A percentile compares a stretch with the other conserved stretches of the same genome.
Evolutionary conservation across 1,140 invertebrate species (phyloP).

Genomic region (Heliothis subflexa): DNA sequence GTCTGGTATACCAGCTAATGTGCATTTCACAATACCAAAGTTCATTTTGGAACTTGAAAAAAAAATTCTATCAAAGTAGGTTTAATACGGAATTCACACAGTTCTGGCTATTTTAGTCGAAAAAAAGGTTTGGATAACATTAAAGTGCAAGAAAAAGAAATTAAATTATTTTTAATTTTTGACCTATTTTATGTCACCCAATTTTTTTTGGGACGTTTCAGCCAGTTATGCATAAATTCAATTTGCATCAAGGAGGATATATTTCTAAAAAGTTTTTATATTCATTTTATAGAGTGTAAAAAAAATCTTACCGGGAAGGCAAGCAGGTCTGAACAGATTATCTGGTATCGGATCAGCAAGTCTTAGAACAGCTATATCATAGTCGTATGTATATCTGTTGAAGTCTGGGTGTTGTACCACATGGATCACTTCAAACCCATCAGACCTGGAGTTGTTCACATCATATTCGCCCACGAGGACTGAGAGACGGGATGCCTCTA

Average conservation of each 20-base stretch:
- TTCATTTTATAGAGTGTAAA: no score
- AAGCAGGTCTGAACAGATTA: constrained; percentile 89
- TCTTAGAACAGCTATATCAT: constrained; percentile 93
- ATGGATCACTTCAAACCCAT: constrained; percentile 68
- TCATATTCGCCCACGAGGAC: constrained; percentile 78
- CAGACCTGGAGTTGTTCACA: constrained; percentile 68
- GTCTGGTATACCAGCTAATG: no score
- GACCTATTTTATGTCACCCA: background rate
- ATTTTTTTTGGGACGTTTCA: background rate
- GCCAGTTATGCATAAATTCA: background rate
- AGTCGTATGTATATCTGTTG: constrained; percentile 90
- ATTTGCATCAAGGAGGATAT: background rate
- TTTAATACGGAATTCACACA: background rate
- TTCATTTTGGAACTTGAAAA: no score
- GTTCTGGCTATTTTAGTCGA: background rate
- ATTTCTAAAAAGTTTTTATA: background rate
- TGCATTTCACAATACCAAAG: no score
- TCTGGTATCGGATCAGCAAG: constrained; percentile 89
- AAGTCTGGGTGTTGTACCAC: constrained; percentile 89
- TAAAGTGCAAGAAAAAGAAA: background rate
- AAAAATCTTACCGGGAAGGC: constrained; percentile 87
- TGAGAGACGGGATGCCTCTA: constrained; percentile 72
- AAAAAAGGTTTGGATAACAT: background rate
- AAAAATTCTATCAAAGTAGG: no score
- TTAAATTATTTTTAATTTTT: background rate